Percentiles rank a stretch among this genome's conserved stretches.
These are phyloP conservation scores for Calliopsis andreniformis DNA, from an alignment of 1,140 invertebrate genomes.

Conservation along the genomic window DNA sequence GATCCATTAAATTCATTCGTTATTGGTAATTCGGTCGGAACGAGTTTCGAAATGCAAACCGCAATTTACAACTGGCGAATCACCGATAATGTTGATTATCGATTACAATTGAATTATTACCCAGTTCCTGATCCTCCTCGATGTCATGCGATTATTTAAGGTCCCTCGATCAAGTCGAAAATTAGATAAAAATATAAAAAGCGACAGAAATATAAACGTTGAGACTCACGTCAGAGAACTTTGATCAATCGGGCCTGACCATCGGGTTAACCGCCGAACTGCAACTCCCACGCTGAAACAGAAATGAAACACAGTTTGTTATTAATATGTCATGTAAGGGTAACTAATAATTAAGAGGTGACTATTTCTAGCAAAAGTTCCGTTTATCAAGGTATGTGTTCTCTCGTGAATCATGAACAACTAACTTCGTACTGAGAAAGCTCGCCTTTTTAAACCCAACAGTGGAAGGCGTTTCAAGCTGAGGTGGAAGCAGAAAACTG, in stretches of 20 bases:
- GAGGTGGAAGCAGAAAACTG: no score
- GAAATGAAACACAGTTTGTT: not conserved
- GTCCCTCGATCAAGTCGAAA: not conserved
- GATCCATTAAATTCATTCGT: slow-evolving; percentile 26
- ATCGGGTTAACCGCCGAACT: slow-evolving; percentile 18
- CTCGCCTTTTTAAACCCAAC: no score
- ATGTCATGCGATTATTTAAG: not conserved
- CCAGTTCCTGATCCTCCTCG: not conserved
- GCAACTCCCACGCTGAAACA: slow-evolving; percentile 23
- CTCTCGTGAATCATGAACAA: no score
- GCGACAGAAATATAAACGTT: not conserved
- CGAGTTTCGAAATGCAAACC: slow-evolving; percentile 21
- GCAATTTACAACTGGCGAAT: not conserved
- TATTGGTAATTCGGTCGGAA: slow-evolving; percentile 4
- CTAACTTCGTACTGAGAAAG: no score
- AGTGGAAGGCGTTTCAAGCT: no score
- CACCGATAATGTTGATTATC: not conserved
- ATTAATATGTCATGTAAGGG: no score
- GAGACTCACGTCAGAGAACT: slow-evolving; percentile 20
- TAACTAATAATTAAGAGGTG: no score
- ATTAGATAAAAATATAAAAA: not conserved
- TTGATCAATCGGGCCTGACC: slow-evolving; percentile 18
- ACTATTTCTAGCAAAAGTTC: no score
- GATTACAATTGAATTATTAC: not conserved
- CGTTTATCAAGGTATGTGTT: no score